Percentiles rank a stretch among this genome's conserved stretches.
These are phyloP conservation scores for Potamarius usumacintae DNA, from an alignment of 2,113 vertebrate species.

Conservation along the genomic window DNA sequence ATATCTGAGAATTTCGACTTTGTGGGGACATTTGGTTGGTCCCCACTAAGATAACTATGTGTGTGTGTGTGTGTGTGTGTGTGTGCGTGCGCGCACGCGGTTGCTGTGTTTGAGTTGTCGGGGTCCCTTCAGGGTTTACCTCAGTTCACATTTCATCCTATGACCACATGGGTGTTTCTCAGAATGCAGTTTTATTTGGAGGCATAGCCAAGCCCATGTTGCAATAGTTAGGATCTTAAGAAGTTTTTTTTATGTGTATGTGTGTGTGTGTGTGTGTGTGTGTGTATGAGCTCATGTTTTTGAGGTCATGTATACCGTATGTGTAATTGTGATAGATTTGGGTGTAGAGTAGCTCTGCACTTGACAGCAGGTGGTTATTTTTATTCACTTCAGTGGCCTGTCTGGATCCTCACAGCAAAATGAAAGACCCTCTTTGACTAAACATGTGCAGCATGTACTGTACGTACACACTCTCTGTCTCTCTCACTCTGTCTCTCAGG, in stretches of 20 bases:
- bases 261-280: slow-evolving; percentile 29
- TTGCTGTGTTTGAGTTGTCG: neutral
- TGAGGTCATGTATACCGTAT: neutral
- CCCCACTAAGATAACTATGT: neutral
- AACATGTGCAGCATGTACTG: slow-evolving; percentile 12
- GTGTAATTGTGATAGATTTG: slow-evolving; percentile 4
- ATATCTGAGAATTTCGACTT: neutral
- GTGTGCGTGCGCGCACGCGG: neutral
- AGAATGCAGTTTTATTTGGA: slow-evolving; percentile 27
- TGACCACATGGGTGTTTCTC: slow-evolving; percentile 30
- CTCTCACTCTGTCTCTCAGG: neutral
- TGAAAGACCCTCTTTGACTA: slow-evolving; percentile 40
- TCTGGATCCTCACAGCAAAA: slow-evolving; percentile 17
- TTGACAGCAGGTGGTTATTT: slow-evolving; percentile 28
- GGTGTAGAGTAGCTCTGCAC: slow-evolving; percentile 10
- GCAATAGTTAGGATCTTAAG: slow-evolving; percentile 4
- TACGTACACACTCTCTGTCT: neutral
- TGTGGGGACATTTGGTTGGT: slow-evolving; percentile 1
- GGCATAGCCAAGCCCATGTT: slow-evolving; percentile 15
- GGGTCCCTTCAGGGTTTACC: slow-evolving; percentile 3
- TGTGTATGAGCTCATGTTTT: neutral
- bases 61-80: slow-evolving; percentile 27
- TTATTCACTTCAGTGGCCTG: slow-evolving; percentile 27
- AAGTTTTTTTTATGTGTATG: no score
- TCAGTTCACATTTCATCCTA: neutral